phyloP scores from a whole-genome alignment of 2,888 invertebrate genomes.

The Aricia artaxerxes region DNA sequence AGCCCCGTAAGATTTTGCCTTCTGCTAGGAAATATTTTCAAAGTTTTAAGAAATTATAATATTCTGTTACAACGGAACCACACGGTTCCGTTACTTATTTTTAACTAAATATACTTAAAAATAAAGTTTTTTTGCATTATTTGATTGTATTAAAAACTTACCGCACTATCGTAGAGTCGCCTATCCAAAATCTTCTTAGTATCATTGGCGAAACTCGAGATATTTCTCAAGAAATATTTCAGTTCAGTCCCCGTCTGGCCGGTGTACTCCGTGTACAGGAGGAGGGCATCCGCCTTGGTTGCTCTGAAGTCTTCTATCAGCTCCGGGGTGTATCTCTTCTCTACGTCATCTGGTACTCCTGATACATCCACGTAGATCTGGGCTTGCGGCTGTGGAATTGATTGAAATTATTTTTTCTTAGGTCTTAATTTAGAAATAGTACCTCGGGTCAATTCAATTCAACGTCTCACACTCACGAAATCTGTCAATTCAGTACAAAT shows the following conservation, averaged over 20 bases:
- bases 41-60: too few species aligned
- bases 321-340: conserved; percentile 54
- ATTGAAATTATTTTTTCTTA: not conserved
- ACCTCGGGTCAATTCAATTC: too few species aligned
- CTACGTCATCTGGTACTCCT: conserved; percentile 47
- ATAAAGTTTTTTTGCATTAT: too few species aligned
- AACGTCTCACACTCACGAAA: too few species aligned
- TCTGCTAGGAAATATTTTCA: too few species aligned
- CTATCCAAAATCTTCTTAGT: conserved; percentile 44
- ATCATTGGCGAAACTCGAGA: conserved; percentile 52
- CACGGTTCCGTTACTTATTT: too few species aligned
- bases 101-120: too few species aligned
- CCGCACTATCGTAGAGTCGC: conserved; percentile 47
- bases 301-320: conserved; percentile 52
- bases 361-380: conserved; percentile 16
- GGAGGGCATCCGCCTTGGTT: conserved; percentile 55
- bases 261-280: conserved; percentile 65
- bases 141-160: conserved; percentile 40
- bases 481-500: too few species aligned
- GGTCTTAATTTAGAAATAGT: too few species aligned
- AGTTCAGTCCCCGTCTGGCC: conserved; percentile 56
- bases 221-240: conserved; percentile 56
- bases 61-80: too few species aligned
- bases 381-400: conserved; percentile 26
- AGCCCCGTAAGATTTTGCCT: too few species aligned